Evolutionary conservation across 1,140 invertebrate genomes (phyloP), one percentile per base, ranked within the genome.

Genomic region (Bombus turneri): DNA sequence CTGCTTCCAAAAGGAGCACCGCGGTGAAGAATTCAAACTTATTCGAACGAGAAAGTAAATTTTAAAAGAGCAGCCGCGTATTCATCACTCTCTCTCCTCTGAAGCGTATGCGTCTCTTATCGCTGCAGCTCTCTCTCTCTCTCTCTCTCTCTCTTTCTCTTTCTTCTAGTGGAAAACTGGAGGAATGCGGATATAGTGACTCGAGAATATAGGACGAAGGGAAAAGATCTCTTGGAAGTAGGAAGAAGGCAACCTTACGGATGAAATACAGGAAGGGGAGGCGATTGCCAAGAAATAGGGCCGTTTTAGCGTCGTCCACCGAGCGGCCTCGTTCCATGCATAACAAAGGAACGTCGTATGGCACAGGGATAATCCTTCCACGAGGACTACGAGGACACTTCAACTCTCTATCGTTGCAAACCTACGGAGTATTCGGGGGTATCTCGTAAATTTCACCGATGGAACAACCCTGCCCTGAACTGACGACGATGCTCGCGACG

Each of bases 241-340:
- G 41, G 47, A 79, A 72, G 69, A 81, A 31, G 53, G 37, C 66
- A 43, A 62, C n/a, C 78, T 74, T 53, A 39, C 31, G 57, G 83
- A 74, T 59, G 59, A 79, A 41, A 74, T 74, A 66, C 78, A 74
- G 69, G 43, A 85, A 85, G 83, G 78, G 59, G 41, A 80, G 68
- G 57, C 76, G 83, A 85, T 85, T 68, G 77, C 74, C 71, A 8
- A 85, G 78, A 64, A 85, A 81, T 85, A 74, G 77, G 78, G 34
- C 57, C 69, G 71, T 81, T 85, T 85, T 73, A 74, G 47, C 82
- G 75, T 79, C 75, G 73, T 84, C 83, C 83, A 81, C 57, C 78
- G 59, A 28, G 69, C 41, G 83, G 39, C 77, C 83, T 81, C 78
- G 57, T 81, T 85, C 71, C 76, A 74, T 81, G 83, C 83, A 74